Base-by-base conservation (phyloP, 2,888 invertebrate species). In the Pherbina coryleti region DNA sequence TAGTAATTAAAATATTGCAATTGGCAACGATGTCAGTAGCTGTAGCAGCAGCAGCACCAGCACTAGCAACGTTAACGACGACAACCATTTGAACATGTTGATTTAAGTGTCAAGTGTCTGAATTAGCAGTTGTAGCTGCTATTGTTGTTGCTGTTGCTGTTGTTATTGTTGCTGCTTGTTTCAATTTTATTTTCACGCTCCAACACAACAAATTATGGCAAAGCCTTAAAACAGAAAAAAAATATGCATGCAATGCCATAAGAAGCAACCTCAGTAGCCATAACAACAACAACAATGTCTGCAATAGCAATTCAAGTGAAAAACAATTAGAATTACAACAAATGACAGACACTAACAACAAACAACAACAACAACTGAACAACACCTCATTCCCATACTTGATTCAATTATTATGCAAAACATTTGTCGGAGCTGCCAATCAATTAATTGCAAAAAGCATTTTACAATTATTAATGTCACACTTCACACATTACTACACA, bases 281-380 rank as follows among this genome's bases (percentile, higher is more conserved):
- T 70, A 64, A 76, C 44, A 51, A 76, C 44, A 51, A 76, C 60
- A 76, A 71, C 73, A 31, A 49, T 66, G 67, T 53, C 53, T 51
- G 51, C 76, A 64, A 60, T 55, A 70, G 62, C n/a, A 67, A 78
- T 69, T 49, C 62, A 37, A 64, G 64, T 66, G 60, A 76, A 25
- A n/a, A 53, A 49, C 77, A 53, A 22, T 44, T 22, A 76, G 70
- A 72, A 71, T 64, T 53, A 44, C 67, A 75, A 69, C 44, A 73
- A 78, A 79, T 44, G 51, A 74, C 78, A 79, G 76, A 51, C 49
- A 73, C 22, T 53, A 25, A 69, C 73, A 75, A 66, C 80, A 71
- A 79, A 75, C 25, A 34, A 66, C 72, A 66, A 55, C 53, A 55
- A 44, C 22, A 67, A 49, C 67, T 49, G 17, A n/a, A n/a, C n/a